phyloP scores from a whole-genome alignment of 2,113 vertebrate species.

The Hiodon alosoides region DNA sequence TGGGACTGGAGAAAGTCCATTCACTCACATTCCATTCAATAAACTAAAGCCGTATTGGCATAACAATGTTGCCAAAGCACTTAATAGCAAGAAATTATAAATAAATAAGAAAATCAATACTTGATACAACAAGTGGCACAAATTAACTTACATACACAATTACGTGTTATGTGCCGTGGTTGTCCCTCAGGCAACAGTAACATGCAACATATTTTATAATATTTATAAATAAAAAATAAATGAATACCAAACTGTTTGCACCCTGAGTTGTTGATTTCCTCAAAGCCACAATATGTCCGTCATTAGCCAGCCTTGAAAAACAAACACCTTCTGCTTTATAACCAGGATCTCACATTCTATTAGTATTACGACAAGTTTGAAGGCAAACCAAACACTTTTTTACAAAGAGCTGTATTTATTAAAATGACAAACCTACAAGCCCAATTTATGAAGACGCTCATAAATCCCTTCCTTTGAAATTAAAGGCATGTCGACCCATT shows the following conservation, averaged over 20 bases:
- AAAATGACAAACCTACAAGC: slow-evolving; percentile 38
- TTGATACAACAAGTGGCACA: too few species aligned
- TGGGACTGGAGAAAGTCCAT: slow-evolving; percentile 22
- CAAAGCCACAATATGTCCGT: not conserved
- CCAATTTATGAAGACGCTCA: slow-evolving; percentile 12
- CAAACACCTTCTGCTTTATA: not conserved
- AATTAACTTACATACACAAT: too few species aligned
- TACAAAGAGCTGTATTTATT: slow-evolving; percentile 47
- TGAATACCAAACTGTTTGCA: not conserved
- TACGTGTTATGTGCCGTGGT: too few species aligned
- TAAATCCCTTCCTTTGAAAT: slow-evolving; percentile 5
- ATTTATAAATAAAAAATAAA: too few species aligned
- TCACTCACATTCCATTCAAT: not conserved
- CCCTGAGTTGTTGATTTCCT: not conserved
- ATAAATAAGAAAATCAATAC: too few species aligned
- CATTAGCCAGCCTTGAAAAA: not conserved
- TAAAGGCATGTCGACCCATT: slow-evolving; percentile 44
- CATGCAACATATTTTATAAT: too few species aligned
- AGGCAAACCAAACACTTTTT: not conserved
- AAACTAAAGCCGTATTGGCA: too few species aligned
- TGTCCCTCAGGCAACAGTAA: too few species aligned
- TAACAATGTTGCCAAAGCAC: too few species aligned
- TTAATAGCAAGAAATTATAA: too few species aligned
- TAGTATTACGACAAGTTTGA: not conserved
- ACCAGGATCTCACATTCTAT: not conserved